These are phyloP conservation scores for Synanthedon andrenaeformis DNA, from an alignment of 2,888 invertebrate genomes.

Conservation along the genomic window DNA sequence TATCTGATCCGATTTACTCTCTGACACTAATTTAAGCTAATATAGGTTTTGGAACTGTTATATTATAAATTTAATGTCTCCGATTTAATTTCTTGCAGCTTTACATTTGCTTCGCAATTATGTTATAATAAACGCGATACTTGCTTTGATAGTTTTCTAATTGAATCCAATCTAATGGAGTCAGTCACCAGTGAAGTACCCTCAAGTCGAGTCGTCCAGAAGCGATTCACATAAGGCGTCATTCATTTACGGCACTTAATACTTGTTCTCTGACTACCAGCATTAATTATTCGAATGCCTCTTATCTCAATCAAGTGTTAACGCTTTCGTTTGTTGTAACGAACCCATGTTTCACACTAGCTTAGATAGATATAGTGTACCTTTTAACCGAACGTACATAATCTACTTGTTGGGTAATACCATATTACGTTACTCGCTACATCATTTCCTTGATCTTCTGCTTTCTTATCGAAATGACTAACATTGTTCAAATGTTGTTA, in stretches of 20 bases:
- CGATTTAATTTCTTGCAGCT: no score
- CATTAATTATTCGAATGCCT: constrained; percentile 42
- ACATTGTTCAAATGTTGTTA: no score
- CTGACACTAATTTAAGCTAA: no score
- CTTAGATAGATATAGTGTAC: constrained; percentile 8
- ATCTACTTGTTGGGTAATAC: constrained; percentile 28
- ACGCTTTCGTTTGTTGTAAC: constrained; percentile 20
- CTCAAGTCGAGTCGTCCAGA: background rate
- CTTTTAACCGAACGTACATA: constrained; percentile 20
- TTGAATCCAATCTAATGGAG: background rate
- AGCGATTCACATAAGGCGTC: constrained; percentile 10
- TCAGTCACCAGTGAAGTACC: background rate
- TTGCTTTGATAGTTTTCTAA: background rate
- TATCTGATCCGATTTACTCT: no score
- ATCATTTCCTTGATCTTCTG: constrained; percentile 19
- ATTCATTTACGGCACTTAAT: constrained; percentile 13
- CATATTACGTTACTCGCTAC: constrained; percentile 11
- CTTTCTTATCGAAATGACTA: background rate
- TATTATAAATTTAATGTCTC: no score
- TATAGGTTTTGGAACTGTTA: no score
- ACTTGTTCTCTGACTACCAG: constrained; percentile 15
- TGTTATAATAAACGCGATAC: background rate
- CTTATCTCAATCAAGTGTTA: constrained; percentile 29
- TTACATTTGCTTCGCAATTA: no score
- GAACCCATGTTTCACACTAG: constrained; percentile 18